Evolutionary conservation across 2,113 vertebrate species (phyloP), one percentile per base, ranked within the genome.

Genomic region (Dunckerocampus dactyliophorus): DNA sequence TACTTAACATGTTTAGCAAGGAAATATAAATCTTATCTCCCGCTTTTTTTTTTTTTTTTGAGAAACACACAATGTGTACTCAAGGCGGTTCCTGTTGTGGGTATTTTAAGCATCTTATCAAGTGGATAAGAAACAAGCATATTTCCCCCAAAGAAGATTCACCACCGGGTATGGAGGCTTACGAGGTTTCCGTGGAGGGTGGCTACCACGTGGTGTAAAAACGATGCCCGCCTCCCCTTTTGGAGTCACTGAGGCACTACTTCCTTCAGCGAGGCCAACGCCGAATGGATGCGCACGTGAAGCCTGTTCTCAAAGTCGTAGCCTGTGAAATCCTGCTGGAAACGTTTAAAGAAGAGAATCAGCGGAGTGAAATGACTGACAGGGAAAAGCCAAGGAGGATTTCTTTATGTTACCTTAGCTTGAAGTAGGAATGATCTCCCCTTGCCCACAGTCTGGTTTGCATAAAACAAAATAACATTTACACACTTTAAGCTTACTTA

Each of bases 241-340:
- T 37, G 69, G 62, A n/a, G 47, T 98, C 91, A 98, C 90, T 97
- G 94, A 39, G 97, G 94, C 76, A 97, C 94, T 58, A 97, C 87
- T 76, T 98, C 97, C 85, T 91, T 93, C 66, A 98, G 75, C 46
- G 96, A 96, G 37, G 96, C 97, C 79, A 98, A 89, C 46, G 97
- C 97, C 63, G 97, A 94, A 0, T 98, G 95, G 80, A 98, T 96
- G 75, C 96, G 96, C 37, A 98, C 95, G 5, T 98, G 97, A 79
- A 98, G 86, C 86, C 97, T 91, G 91, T 98, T 99, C 84, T 98
- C 97, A 87, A 99, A 98, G 86, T 99, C 95, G 61, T 98, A 99
- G 81, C 94, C 94, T 53, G 89, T 86, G 65, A 94, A 98, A 71
- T 96, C 94, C 85, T 99, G 96, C 97, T 99, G 71, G 47, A 62